Conservation (phyloP, 2,797 vertebrate genomes). For the Lerista edwardsae region DNA sequence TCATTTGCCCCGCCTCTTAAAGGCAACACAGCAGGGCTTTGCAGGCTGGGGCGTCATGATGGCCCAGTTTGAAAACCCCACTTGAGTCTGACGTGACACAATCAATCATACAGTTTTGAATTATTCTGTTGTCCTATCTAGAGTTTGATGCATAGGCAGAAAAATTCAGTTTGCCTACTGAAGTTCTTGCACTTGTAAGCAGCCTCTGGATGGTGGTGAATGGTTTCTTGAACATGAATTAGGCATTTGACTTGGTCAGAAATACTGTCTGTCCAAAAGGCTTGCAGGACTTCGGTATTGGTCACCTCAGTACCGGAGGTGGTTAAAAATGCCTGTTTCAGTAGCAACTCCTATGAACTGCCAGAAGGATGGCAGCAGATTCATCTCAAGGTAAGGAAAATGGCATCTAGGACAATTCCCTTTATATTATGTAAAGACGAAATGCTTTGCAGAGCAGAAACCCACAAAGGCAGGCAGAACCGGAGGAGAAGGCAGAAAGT, state of each 20-base stretch:
- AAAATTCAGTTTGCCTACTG: background rate
- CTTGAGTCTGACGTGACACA: too few relatives aligned
- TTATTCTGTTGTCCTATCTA: background rate
- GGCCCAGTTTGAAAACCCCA: too few relatives aligned
- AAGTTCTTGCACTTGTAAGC: background rate
- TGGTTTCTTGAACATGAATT: background rate
- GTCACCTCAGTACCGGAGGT: too few relatives aligned
- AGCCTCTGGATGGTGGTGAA: background rate
- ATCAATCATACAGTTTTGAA: background rate
- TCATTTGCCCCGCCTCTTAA: too few relatives aligned
- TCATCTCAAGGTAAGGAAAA: background rate
- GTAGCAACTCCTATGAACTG: background rate
- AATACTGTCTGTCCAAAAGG: background rate
- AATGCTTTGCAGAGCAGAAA: background rate
- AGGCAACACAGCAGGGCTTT: too few relatives aligned
- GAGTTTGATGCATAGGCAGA: background rate
- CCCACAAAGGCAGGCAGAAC: background rate
- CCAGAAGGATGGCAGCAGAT: background rate
- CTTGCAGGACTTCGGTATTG: background rate
- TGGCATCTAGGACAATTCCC: background rate
- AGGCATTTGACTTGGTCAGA: background rate
- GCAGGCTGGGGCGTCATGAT: too few relatives aligned
- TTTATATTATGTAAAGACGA: background rate
- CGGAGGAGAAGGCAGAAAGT: background rate
- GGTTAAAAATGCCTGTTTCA: background rate